Conservation (phyloP, 1,140 invertebrate genomes). For the Ridgeia piscesae region DNA sequence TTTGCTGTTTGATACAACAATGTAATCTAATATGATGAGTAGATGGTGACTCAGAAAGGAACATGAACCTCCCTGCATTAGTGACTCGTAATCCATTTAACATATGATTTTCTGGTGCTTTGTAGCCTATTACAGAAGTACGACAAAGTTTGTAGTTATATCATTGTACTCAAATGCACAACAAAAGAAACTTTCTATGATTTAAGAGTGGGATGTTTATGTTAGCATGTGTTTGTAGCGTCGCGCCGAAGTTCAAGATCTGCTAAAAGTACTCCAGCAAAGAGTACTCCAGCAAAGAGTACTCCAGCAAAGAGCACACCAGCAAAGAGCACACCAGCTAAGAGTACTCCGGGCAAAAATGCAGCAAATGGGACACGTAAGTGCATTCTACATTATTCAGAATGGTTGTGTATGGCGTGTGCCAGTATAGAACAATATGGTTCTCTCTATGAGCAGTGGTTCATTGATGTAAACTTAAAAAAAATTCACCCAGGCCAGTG, state of each 20-base stretch:
- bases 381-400: neutral
- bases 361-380: neutral
- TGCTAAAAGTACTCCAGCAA: conserved; percentile 28
- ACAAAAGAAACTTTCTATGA: neutral
- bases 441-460: too few species aligned
- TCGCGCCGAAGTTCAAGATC: conserved; percentile 35
- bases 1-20: neutral
- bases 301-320: neutral
- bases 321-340: neutral
- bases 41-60: neutral
- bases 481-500: too few species aligned
- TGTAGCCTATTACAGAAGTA: too few species aligned
- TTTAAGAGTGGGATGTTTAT: neutral
- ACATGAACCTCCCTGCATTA: neutral
- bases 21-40: neutral
- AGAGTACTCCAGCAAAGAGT: conserved; percentile 19
- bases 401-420: too few species aligned
- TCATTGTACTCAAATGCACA: too few species aligned
- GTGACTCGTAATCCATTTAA: neutral
- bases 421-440: neutral
- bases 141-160: too few species aligned
- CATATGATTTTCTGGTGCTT: neutral
- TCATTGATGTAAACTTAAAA: too few species aligned
- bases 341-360: neutral
- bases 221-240: conserved; percentile 30